Conservation (phyloP, 2,888 invertebrate genomes). For the Zaprionus obscuricornis region DNA sequence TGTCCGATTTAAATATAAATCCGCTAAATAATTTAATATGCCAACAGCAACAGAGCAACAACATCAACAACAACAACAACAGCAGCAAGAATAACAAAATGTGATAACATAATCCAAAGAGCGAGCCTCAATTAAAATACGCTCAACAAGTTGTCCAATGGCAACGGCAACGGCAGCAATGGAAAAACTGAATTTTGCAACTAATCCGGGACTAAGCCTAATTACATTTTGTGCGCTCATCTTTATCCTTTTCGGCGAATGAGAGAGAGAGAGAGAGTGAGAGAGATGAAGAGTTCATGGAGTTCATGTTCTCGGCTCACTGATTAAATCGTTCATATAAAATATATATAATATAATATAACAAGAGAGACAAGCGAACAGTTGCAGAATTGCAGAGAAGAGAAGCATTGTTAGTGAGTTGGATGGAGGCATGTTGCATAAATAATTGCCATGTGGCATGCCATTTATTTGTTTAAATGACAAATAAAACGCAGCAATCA, state of each 20-base stretch:
- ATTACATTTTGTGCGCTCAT: conserved; percentile 60
- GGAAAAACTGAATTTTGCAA: conserved; percentile 43
- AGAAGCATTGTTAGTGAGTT: no score
- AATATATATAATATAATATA: conserved; percentile 9
- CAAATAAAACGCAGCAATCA: conserved; percentile 64
- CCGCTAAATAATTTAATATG: conserved; percentile 47
- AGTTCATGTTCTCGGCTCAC: no score
- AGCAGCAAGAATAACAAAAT: conserved; percentile 4
- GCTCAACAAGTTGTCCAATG: conserved; percentile 56
- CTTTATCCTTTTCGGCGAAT: conserved; percentile 33
- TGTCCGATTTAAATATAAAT: conserved; percentile 35
- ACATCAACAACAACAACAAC: conserved; percentile 2
- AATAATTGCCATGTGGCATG: conserved; percentile 49
- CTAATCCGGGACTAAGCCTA: conserved; percentile 66
- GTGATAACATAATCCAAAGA: conserved; percentile 54
- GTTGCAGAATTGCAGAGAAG: no score
- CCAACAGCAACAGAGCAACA: conserved; percentile 4
- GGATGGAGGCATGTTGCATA: conserved; percentile 26
- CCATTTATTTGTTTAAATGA: conserved; percentile 60
- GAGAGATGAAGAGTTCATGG: no score
- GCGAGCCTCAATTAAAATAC: conserved; percentile 53
- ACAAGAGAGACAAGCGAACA: no score
- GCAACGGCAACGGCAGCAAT: not conserved
- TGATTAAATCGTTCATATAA: conserved; percentile 43
- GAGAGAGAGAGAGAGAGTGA: no score